Base-by-base conservation (phyloP, 2,888 invertebrate species). In the Crocallis elinguaria region DNA sequence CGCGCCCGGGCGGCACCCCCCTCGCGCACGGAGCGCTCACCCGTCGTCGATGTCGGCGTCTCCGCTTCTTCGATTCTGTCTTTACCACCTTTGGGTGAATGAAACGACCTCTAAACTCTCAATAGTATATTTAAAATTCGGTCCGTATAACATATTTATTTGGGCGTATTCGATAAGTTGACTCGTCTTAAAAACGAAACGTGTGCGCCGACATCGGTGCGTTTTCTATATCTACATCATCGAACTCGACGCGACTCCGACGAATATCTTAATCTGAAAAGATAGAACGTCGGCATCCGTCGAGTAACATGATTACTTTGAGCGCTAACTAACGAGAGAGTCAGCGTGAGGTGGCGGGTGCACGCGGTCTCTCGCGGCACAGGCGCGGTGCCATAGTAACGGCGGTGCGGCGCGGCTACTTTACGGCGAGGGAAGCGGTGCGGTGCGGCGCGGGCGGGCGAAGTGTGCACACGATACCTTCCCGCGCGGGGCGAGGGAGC, bases 401-500 rank as follows among this genome's bases (percentile, higher is more conserved):
- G 49, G 57, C 25, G 60, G 54, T n/a, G 55, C 29, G 44, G 57
- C 48, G 61, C 53, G 65, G 50, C 75, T 82, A 82, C 69, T 83
- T 85, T 77, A 83, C 85, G 66, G 71, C 78, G 66, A 78, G 77
- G 57, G 73, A 75, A 75, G 84, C 81, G 61, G 80, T 82, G 86
- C 73, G 78, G 75, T 76, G 82, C 57, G 70, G 69, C 57, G 51
- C 17, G 35, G 16, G 63, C 63, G 73, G 82, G n/a, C n/a, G 62
- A 73, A 62, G 56, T 65, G 65, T 48, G 72, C 70, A 63, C 71
- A 73, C n/a, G n/a, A n/a, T n/a, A n/a, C n/a, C n/a, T n/a, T n/a
- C n/a, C n/a, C n/a, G n/a, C n/a, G 84, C 81, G 61, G 80, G 82
- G 86, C 73, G 78, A 75, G 76, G 82, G 58, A 69, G 69, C 57